phyloP scores from a whole-genome alignment of 2,113 vertebrate species.

The Lepus americanus region DNA sequence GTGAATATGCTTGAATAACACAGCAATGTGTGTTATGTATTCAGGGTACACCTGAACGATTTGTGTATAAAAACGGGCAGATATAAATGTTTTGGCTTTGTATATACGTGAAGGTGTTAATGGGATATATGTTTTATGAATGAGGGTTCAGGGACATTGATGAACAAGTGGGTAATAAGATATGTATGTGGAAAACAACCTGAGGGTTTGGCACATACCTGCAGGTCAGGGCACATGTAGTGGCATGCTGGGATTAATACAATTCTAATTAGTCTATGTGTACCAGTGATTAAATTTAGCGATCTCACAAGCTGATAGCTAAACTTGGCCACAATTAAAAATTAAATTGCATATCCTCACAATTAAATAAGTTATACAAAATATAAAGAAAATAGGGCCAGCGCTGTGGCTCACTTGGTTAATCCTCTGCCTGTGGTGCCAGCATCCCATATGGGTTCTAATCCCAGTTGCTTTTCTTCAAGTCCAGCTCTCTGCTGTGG shows the following conservation, averaged over 20 bases:
- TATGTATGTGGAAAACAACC: not conserved
- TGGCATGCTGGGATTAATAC: not conserved
- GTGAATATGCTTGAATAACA: not conserved
- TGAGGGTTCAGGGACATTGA: not conserved
- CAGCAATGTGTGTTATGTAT: not conserved
- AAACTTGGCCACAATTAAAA: not conserved
- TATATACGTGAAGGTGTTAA: not conserved
- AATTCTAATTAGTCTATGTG: not conserved
- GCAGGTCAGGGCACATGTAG: not conserved
- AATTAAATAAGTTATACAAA: slow-evolving; percentile 18
- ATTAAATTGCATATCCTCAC: not conserved
- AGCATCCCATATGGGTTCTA: too few relatives aligned
- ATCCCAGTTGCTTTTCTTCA: too few relatives aligned
- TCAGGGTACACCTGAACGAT: not conserved
- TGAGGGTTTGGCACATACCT: not conserved
- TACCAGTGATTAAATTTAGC: not conserved
- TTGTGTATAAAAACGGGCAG: not conserved
- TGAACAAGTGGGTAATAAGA: not conserved
- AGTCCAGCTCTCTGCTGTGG: too few relatives aligned
- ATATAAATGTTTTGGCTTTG: not conserved
- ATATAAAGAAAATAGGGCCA: not conserved
- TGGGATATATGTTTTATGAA: not conserved
- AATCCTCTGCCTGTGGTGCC: too few relatives aligned
- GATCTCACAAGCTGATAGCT: not conserved
- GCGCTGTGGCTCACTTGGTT: too few relatives aligned